Conservation (phyloP, 2,113 vertebrate genomes). For the Bagarius yarrelli region DNA sequence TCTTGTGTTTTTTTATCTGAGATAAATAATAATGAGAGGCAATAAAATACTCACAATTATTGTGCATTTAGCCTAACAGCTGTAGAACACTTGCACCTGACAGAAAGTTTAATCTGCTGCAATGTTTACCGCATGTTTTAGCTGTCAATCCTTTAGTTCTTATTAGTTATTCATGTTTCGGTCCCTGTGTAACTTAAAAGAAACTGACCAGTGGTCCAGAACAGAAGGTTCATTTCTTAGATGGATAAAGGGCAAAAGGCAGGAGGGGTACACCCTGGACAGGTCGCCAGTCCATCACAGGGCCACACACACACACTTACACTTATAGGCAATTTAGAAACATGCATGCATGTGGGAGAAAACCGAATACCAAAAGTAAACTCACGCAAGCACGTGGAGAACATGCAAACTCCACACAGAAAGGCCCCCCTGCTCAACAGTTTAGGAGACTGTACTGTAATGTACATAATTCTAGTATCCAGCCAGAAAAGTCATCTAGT, state of each 20-base stretch:
- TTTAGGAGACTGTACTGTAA: neutral
- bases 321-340: no score
- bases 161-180: slow-evolving; percentile 2
- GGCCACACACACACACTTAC: no score
- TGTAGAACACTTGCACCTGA: neutral
- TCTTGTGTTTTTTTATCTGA: neutral
- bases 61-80: neutral
- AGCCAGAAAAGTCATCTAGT: no score
- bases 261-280: no score
- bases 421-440: no score
- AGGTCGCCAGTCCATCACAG: no score
- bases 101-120: neutral
- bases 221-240: slow-evolving; percentile 58
- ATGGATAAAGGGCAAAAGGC: slow-evolving; percentile 37
- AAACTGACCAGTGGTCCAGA: slow-evolving; percentile 33
- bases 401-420: no score
- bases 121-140: neutral
- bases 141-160: neutral
- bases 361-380: no score
- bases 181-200: neutral
- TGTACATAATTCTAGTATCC: neutral
- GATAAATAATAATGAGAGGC: neutral
- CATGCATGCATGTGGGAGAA: no score
- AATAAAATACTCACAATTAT: neutral
- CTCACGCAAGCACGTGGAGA: no score